phyloP scores from a whole-genome alignment of 2,888 invertebrate genomes.

The Andrena minutula region DNA sequence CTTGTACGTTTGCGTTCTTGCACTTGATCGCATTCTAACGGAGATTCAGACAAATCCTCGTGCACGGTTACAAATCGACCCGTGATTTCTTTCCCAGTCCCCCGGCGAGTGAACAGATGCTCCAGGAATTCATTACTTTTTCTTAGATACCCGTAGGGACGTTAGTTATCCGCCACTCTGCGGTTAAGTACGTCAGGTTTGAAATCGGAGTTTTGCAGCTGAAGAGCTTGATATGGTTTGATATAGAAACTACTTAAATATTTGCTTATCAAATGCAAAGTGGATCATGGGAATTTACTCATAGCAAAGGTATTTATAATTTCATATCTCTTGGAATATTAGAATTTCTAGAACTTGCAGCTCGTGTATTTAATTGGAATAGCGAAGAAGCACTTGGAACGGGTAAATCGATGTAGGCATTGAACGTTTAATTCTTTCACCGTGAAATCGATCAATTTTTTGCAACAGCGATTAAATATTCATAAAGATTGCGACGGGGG shows the following conservation, averaged over 20 bases:
- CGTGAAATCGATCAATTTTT: background rate
- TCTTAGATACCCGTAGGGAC: no score
- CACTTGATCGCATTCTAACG: slow-evolving; percentile 1
- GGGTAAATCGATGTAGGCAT: background rate
- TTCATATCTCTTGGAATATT: background rate
- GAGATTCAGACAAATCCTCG: slow-evolving; percentile 7
- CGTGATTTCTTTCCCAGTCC: background rate
- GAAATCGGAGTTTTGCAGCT: no score
- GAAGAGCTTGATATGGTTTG: no score
- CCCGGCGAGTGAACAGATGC: no score
- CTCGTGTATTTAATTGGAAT: background rate
- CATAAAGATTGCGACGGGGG: slow-evolving; percentile 8
- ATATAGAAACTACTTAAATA: no score
- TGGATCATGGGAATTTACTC: no score
- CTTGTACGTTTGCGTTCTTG: background rate
- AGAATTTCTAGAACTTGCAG: background rate
- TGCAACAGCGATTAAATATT: background rate
- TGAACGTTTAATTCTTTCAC: background rate
- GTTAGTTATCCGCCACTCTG: no score
- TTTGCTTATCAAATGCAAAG: no score
- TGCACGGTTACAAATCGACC: background rate
- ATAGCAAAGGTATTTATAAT: background rate
- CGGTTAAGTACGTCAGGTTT: no score
- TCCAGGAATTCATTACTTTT: no score
- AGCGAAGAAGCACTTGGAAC: background rate